Evolutionary conservation across 2,797 vertebrate genomes (phyloP), one percentile per base, ranked within the genome.

Genomic region (Neosilurus hyrtlii): DNA sequence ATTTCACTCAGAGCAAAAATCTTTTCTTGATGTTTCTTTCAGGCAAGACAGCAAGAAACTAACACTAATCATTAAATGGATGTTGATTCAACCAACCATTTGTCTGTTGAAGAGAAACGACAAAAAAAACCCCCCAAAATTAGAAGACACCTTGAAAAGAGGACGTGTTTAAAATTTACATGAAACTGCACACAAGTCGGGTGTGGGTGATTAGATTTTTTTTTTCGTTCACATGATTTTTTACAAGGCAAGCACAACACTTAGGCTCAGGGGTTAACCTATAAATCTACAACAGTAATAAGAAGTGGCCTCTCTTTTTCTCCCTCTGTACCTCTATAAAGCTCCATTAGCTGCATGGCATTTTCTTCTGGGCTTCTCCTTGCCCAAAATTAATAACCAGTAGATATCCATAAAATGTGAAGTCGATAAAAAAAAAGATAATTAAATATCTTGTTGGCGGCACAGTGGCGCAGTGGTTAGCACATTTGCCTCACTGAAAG

Each of bases 261-360:
- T 82, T 49, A 30, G 24, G 61, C 65, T 83, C 84, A 22, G 61
- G 80, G 51, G 10, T 79, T 74, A 73, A 77, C 68, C 61, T 51
- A 86, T 88, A 89, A 85, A 85, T 87, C 86, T 79, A 80, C 52
- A 75, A 80, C 79, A 83, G 63, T 70, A 84, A 71, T 82, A 57
- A 24, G 82, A 86, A 78, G 82, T 83, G 85, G 66, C 65, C 56
- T 26, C 67, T 72, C 54, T 78, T 87, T 73, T 79, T 83, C 79
- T 66, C 43, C 68, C 77, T 84, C 81, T 52, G 12, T 54, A 71
- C 76, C 26, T 62, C 73, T 76, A 86, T 80, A 80, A 88, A 86
- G 84, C 84, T 87, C 79, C 68, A 88, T 89, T 88, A 86, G 72
- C 80, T 56, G 30, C 82, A 79, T 84, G 86, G 83, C 83, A 88